Conservation (phyloP, 2,888 invertebrate genomes). For the Dynastes maya region DNA sequence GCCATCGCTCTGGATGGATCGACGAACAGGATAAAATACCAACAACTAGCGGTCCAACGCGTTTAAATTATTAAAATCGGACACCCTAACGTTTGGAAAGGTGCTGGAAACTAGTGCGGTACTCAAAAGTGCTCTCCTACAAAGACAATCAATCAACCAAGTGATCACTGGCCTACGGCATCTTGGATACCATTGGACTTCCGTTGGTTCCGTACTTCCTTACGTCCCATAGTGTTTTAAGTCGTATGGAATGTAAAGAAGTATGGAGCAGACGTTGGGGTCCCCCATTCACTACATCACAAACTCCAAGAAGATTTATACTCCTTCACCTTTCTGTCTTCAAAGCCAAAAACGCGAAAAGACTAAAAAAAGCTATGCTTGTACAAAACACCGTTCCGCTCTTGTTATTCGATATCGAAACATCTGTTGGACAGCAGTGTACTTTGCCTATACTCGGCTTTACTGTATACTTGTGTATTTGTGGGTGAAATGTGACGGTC, state of each 20-base stretch:
- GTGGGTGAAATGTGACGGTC: constrained; percentile 2
- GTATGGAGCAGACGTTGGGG: constrained; percentile 83
- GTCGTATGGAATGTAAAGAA: constrained; percentile 98
- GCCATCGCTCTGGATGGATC: not conserved
- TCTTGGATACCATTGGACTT: constrained; percentile 19
- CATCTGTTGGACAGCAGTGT: constrained; percentile 49
- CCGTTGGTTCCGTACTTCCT: constrained; percentile 92
- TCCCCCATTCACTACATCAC: constrained; percentile 1
- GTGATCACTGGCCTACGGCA: too few relatives aligned
- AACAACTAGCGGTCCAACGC: not conserved
- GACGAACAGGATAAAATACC: not conserved
- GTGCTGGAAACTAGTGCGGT: not conserved
- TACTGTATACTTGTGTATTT: not conserved
- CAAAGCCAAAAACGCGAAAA: too few relatives aligned
- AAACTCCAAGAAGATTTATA: constrained; percentile 1
- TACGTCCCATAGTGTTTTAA: constrained; percentile 92
- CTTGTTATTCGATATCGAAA: not conserved
- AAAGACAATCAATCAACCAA: too few relatives aligned
- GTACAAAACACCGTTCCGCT: too few relatives aligned
- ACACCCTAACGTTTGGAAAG: too few relatives aligned
- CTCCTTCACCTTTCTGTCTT: too few relatives aligned
- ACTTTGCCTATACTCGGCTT: not conserved
- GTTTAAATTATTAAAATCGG: too few relatives aligned
- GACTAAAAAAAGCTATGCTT: too few relatives aligned
- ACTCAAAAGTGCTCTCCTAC: too few relatives aligned